These are phyloP conservation scores for Archivesica marissinica DNA, from an alignment of 1,140 invertebrate species.

Conservation along the genomic window DNA sequence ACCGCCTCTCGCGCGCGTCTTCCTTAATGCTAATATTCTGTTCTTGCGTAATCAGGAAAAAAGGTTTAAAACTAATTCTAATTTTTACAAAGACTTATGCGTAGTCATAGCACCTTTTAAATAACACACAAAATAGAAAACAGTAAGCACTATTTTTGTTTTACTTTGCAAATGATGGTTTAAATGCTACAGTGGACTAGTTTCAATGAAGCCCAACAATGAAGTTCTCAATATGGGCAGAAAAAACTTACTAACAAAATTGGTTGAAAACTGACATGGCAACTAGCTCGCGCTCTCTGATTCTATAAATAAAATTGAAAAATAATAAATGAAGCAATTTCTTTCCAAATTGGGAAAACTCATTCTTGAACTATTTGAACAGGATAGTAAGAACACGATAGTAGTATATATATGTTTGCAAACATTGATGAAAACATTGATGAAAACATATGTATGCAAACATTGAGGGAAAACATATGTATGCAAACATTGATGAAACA, in stretches of 20 bases:
- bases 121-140: background rate
- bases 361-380: background rate
- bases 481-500: background rate
- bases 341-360: background rate
- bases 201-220: constrained; percentile 6
- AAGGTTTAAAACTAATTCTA: constrained; percentile 20
- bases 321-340: background rate
- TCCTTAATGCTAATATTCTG: background rate
- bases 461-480: no score
- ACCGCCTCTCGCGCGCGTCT: background rate
- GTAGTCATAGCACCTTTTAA: constrained; percentile 18
- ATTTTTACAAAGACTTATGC: constrained; percentile 20
- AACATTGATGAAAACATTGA: background rate
- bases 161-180: background rate
- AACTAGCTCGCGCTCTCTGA: no score
- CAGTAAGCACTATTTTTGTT: constrained; percentile 24
- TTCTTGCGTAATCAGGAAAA: constrained; percentile 2
- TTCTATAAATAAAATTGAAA: no score
- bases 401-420: background rate
- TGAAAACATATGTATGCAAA: background rate
- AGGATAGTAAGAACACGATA: constrained; percentile 19
- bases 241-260: constrained; percentile 18
- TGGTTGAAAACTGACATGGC: background rate
- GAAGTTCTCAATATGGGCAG: no score
- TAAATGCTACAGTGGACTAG: constrained; percentile 38